These are phyloP conservation scores for Drosophila leontia DNA, from an alignment of 1,140 invertebrate genomes.

Conservation along the genomic window DNA sequence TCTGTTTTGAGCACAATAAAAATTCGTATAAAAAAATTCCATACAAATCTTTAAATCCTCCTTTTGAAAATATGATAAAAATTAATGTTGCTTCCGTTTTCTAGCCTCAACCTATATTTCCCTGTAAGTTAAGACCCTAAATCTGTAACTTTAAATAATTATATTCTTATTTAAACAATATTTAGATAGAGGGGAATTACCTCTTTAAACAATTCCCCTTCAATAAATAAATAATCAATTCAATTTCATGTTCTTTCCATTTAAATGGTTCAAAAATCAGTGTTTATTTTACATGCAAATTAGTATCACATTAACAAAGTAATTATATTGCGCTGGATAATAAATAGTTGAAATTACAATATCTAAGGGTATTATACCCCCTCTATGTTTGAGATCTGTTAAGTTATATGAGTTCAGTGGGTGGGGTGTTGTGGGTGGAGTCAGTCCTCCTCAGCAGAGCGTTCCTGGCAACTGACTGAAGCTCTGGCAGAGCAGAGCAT, in stretches of 20 bases:
- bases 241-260: conserved; percentile 23
- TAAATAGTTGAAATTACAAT: conserved; percentile 70
- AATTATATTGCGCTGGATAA: conserved; percentile 71
- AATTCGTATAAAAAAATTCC: no score
- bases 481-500: conserved; percentile 73
- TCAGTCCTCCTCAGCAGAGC: conserved; percentile 46
- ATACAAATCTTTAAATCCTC: background rate
- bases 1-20: no score
- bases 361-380: conserved; percentile 28
- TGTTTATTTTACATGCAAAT: conserved; percentile 77
- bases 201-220: no score
- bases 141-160: background rate
- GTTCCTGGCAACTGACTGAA: conserved; percentile 72
- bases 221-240: background rate
- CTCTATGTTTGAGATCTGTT: conserved; percentile 63
- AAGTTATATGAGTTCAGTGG: conserved; percentile 21
- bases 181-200: no score
- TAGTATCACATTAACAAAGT: conserved; percentile 78
- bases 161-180: background rate
- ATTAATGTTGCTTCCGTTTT: background rate
- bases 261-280: conserved; percentile 23
- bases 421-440: conserved; percentile 6
- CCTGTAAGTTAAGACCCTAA: no score
- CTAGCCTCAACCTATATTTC: background rate
- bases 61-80: background rate